These are phyloP conservation scores for Pantelozetes paolii DNA, from an alignment of 2,888 invertebrate species.

Conservation along the genomic window DNA sequence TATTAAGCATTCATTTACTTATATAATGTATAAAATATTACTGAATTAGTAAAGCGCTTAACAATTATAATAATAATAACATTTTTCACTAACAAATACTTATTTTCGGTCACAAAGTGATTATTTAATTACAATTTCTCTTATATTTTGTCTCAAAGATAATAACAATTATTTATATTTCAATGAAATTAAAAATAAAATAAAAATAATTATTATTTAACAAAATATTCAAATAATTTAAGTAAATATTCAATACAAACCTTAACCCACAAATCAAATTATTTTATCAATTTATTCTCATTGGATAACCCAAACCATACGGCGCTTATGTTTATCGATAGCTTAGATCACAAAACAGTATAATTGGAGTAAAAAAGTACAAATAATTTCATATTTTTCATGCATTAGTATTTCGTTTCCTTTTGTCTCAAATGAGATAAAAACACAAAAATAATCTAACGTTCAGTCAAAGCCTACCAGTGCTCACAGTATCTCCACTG, in stretches of 20 bases:
- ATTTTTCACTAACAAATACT: no score
- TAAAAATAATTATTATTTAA: no score
- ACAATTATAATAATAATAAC: no score
- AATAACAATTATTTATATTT: no score
- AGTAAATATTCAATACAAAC: no score
- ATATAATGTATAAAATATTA: neutral
- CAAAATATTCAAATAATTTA: no score
- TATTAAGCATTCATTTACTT: neutral
- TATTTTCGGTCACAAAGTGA: no score
- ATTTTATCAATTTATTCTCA: neutral
- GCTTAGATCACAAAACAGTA: neutral
- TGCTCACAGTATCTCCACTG: neutral
- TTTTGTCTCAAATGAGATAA: neutral
- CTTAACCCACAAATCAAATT: neutral
- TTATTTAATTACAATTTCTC: no score
- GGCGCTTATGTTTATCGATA: neutral
- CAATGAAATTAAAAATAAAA: neutral
- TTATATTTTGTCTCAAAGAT: no score
- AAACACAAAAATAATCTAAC: constrained; percentile 1
- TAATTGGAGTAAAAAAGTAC: neutral
- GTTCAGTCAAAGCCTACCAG: neutral
- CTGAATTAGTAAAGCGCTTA: neutral
- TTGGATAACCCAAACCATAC: neutral
- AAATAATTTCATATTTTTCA: neutral
- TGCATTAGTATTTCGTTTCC: neutral